Evolutionary conservation across 2,888 invertebrate species (phyloP).

Genomic region (Apocheima hispidaria): DNA sequence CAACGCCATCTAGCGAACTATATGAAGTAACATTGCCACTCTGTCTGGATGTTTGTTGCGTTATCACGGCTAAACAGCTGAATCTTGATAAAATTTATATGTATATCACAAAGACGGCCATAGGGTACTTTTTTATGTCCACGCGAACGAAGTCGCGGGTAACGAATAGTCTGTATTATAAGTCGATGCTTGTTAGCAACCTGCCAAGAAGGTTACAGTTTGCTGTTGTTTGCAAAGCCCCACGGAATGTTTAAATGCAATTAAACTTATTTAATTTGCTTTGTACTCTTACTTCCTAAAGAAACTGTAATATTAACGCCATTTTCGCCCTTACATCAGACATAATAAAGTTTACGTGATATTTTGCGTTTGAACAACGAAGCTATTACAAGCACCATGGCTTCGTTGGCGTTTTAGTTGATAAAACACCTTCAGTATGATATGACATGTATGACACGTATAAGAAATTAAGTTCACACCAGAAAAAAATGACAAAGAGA

Average conservation of each 20-base stretch:
- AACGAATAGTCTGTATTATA: not conserved
- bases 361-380: not conserved
- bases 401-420: conserved; percentile 1
- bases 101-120: too few species aligned
- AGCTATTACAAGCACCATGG: conserved; percentile 7
- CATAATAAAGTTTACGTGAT: not conserved
- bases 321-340: not conserved
- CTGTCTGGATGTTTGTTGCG: too few species aligned
- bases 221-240: conserved; percentile 22
- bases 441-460: too few species aligned
- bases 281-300: not conserved
- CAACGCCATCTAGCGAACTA: too few species aligned
- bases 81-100: too few species aligned
- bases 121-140: too few species aligned
- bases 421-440: too few species aligned
- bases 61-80: too few species aligned
- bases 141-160: not conserved
- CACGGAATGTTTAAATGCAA: conserved; percentile 23
- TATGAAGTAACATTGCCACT: too few species aligned
- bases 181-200: not conserved
- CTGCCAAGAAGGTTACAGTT: conserved; percentile 13
- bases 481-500: too few species aligned
- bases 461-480: too few species aligned
- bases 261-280: conserved; percentile 25
- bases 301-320: conserved; percentile 2